Base-by-base conservation (phyloP, 2,113 vertebrate genomes). In the Bubo blakistoni region DNA sequence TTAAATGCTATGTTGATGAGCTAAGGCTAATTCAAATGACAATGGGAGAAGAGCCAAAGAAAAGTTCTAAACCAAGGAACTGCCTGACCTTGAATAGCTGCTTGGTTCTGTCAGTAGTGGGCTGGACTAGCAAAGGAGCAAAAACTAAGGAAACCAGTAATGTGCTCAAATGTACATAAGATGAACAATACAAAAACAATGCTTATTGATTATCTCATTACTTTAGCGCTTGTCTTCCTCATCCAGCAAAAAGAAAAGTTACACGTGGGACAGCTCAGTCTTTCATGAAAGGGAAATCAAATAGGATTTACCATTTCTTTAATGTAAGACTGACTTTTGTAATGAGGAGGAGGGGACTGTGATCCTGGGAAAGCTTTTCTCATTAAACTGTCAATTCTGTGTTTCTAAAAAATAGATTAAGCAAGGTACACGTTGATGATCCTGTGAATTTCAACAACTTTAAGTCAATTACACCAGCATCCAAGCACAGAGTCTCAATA, bases 371-470 rank as follows among this genome's bases (percentile, higher is more conserved):
- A 95, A 96, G 77, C 88, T 91, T 81, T 80, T 87, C 95, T 96
- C 95, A 90, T 96, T 95, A 96, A 96, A 77, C 80, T 89, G 87
- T 95, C 88, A 3, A 89, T 96, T 96, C 55, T 22, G 59, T 70
- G 58, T 84, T 94, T 71, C 88, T 92, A 67, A 93, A 94, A 94
- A 87, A 93, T 89, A 90, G 93, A 97, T 95, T 94, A 86, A 90
- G 81, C 1, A 9, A 86, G 46, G 86, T 63, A 40, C 42, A 24
- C 21, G 38, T 62, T 95, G 92, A 92, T 51, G 91, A 91, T 74
- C 65, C 66, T 54, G 47, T 95, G 90, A 88, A 97, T 96, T 91
- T 95, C 93, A 97, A 96, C 91, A 88, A 36, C 90, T 91, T 52
- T 20, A 65, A 93, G 91, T 89, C 97, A 95, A 91, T 96, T 94